Evolutionary conservation across 1,140 invertebrate species (phyloP), one percentile per base, ranked within the genome.

Genomic region (Polyergus mexicanus): DNA sequence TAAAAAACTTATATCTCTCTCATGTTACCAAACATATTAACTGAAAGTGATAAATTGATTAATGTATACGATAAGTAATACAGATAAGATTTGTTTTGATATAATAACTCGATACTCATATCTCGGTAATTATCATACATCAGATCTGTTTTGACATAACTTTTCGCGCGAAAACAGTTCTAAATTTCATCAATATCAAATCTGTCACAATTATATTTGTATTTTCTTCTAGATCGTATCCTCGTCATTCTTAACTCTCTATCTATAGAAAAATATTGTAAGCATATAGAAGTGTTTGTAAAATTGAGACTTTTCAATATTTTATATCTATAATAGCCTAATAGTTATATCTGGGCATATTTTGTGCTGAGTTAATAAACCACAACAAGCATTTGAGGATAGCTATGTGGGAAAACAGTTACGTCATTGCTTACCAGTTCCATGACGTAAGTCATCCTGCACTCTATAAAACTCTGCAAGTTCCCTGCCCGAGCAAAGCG

Each of bases 401-500:
- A 5, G 8, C n/a, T 32, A 58, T n/a, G 7, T 16, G n/a, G 71
- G 6, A 58, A 56, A 22, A 1, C 1, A 35, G 28, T 32, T 11
- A 66, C 3, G 8, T 32, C 3, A 32, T 51, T 0, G 63, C 81
- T 81, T 56, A 93, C 93, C 91, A 75, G 88, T 92, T 41, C 92
- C 90, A 56, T 93, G 91, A 96, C 96, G 95, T 89, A 96, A 96
- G 86, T 97, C 96, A 72, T 96, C 96, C 91, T 97, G 96, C 56
- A 96, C 95, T 87, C 96, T 96, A 90, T 97, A 97, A 89, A 97
- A 97, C 84, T 97, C 97, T 56, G 97, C 96, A 65, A 98, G 95
- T 86, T 98, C 97, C 88, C 97, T 97, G 1, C 98, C 98, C 88
- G 98, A 98, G 95, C 98, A 99, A 8, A 98, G 96, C 0, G 99